phyloP scores from a whole-genome alignment of 2,113 vertebrate genomes.

The Myotis lucifugus region DNA sequence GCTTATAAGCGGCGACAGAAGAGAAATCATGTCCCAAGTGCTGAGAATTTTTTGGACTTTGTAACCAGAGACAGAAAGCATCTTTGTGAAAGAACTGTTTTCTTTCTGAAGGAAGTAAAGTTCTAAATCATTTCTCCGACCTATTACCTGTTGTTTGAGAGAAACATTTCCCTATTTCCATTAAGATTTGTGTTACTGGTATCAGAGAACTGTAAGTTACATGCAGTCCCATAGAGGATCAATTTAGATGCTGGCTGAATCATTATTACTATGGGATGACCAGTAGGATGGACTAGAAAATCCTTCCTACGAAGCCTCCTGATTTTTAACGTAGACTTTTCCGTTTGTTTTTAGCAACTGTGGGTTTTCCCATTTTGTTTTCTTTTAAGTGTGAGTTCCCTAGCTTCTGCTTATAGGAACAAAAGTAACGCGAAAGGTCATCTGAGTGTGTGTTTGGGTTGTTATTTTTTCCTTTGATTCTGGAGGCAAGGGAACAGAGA shows the following conservation, averaged over 20 bases:
- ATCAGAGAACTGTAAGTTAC: not conserved
- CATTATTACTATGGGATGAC: slow-evolving; percentile 3
- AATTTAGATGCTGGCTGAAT: not conserved
- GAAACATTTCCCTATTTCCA: not conserved
- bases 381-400: slow-evolving; percentile 25
- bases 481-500: not conserved
- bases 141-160: slow-evolving; percentile 54
- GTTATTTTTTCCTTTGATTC: not conserved
- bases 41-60: slow-evolving; percentile 47
- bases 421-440: not conserved
- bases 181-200: not conserved
- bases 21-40: slow-evolving; percentile 43
- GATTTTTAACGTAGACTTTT: slow-evolving; percentile 6
- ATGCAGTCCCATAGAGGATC: not conserved
- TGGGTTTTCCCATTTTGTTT: slow-evolving; percentile 35
- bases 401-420: slow-evolving; percentile 12
- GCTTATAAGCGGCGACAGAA: slow-evolving; percentile 64
- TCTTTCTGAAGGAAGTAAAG: slow-evolving; percentile 71
- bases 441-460: not conserved
- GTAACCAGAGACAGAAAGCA: slow-evolving; percentile 45
- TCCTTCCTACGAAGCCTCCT: not conserved
- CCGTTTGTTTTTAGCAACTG: slow-evolving; percentile 29
- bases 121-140: slow-evolving; percentile 56
- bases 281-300: not conserved
- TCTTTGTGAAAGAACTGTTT: slow-evolving; percentile 61